Evolutionary conservation across 2,797 vertebrate genomes (phyloP).

Genomic region (Oryzias sinensis): DNA sequence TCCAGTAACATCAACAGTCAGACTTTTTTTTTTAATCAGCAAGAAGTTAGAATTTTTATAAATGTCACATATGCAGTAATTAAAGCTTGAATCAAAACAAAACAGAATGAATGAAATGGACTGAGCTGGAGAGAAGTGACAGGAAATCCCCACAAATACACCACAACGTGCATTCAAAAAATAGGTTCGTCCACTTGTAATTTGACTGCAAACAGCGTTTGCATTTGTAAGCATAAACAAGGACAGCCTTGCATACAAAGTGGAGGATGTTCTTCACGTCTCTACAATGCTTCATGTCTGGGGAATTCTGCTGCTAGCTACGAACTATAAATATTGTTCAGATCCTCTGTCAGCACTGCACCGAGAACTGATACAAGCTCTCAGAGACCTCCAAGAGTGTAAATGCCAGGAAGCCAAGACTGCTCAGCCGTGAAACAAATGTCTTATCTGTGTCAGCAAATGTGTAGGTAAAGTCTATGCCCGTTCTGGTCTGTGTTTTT

Average conservation of each 20-base stretch:
- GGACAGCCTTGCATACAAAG: constrained; percentile 67
- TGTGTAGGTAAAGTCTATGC: constrained; percentile 35
- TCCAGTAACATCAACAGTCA: too few species aligned
- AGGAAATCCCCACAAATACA: neutral
- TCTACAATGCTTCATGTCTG: constrained; percentile 48
- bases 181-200: constrained; percentile 17
- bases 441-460: constrained; percentile 54
- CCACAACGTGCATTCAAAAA: constrained; percentile 1
- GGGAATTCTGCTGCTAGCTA: constrained; percentile 60
- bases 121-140: neutral
- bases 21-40: too few species aligned
- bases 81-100: neutral
- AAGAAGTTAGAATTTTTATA: too few species aligned
- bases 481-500: constrained; percentile 10
- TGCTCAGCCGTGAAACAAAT: constrained; percentile 41
- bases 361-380: constrained; percentile 41
- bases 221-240: constrained; percentile 42
- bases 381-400: constrained; percentile 48
- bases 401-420: constrained; percentile 41
- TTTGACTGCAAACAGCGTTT: constrained; percentile 21
- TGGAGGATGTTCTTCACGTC: constrained; percentile 39
- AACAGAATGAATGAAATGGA: neutral
- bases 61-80: neutral
- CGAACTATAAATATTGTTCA: constrained; percentile 69
- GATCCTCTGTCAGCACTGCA: constrained; percentile 45